A percentile compares a stretch with the other conserved stretches of the same genome.
Conservation (phyloP, 2,797 vertebrate genomes). For the Hipposideros larvatus region DNA sequence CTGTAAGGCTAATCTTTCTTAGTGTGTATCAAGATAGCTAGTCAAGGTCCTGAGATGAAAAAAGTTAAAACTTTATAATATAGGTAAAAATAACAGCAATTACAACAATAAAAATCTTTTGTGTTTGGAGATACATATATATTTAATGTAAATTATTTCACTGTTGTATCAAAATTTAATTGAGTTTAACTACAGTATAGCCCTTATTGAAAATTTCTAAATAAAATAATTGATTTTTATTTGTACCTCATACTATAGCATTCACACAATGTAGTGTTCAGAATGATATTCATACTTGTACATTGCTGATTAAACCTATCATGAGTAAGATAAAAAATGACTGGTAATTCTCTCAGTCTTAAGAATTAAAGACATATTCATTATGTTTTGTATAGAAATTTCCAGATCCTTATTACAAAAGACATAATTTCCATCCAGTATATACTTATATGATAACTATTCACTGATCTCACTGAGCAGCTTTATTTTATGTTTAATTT, state of each 20-base stretch:
- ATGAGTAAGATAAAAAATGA: not conserved
- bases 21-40: not conserved
- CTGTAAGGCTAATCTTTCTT: conserved; percentile 8
- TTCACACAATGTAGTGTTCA: not conserved
- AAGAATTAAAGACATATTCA: conserved; percentile 24
- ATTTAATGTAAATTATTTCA: conserved; percentile 41
- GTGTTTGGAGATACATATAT: not conserved
- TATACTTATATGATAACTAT: not conserved
- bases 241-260: not conserved
- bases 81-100: conserved; percentile 16
- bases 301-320: not conserved
- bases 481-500: not conserved
- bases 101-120: not conserved
- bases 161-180: conserved; percentile 30
- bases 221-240: conserved; percentile 56
- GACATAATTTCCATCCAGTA: not conserved
- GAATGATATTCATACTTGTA: not conserved
- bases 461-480: not conserved
- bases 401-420: not conserved
- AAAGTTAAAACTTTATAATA: not conserved
- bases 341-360: not conserved
- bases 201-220: conserved; percentile 55
- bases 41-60: not conserved
- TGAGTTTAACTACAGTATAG: not conserved
- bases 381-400: not conserved